phyloP scores from a whole-genome alignment of 2,888 invertebrate species.

The Trypoxylon attenuatum region DNA sequence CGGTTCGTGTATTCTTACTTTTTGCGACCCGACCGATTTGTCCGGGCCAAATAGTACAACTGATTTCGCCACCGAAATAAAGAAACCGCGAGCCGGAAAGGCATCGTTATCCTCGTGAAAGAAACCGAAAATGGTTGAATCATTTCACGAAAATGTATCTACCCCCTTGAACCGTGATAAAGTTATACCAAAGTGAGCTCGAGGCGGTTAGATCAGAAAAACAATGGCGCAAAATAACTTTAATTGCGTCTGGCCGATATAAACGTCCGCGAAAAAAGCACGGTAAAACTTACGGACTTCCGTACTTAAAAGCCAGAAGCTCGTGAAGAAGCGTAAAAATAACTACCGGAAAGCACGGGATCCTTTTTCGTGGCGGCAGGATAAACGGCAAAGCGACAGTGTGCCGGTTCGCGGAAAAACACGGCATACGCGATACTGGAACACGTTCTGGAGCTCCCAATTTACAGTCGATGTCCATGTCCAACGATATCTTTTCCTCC shows the following conservation, averaged over 20 bases:
- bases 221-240: too few species aligned
- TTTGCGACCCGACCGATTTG: slow-evolving; percentile 23
- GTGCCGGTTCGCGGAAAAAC: slow-evolving; percentile 23
- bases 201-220: too few species aligned
- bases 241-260: neutral
- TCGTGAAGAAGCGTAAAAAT: neutral
- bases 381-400: slow-evolving; percentile 10
- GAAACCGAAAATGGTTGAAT: too few species aligned
- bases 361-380: neutral
- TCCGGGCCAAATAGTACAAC: too few species aligned
- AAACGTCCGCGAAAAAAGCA: neutral
- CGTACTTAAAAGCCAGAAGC: neutral
- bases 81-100: too few species aligned
- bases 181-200: too few species aligned
- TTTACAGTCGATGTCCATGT: slow-evolving; percentile 45
- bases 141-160: too few species aligned
- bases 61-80: too few species aligned
- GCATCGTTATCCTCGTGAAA: too few species aligned
- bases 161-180: too few species aligned
- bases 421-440: slow-evolving; percentile 14
- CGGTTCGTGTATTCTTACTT: slow-evolving; percentile 12
- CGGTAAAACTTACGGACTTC: neutral
- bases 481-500: slow-evolving; percentile 36
- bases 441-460: slow-evolving; percentile 35
- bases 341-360: neutral